Percentiles rank a stretch among this genome's conserved stretches.
Conservation (phyloP, 2,888 invertebrate species). For the Agrenia bidenticulata region DNA sequence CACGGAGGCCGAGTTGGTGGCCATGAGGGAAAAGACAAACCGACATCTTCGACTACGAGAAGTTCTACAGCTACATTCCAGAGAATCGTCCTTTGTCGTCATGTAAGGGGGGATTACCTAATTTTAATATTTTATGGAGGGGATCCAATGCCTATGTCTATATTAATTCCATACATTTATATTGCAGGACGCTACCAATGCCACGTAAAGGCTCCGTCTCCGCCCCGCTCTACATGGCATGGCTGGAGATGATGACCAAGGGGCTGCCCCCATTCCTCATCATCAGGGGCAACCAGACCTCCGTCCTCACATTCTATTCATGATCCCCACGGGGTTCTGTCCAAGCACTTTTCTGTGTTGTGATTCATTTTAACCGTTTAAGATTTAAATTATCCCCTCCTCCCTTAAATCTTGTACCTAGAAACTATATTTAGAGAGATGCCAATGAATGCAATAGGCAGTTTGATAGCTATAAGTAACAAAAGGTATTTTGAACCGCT, state of each 20-base stretch:
- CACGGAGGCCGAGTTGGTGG: constrained; percentile 75
- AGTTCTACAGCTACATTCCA: constrained; percentile 76
- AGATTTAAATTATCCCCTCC: too few relatives aligned
- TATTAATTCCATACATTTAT: background rate
- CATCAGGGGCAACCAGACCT: constrained; percentile 83
- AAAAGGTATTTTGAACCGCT: too few relatives aligned
- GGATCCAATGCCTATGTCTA: too few relatives aligned
- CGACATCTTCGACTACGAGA: constrained; percentile 87
- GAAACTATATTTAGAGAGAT: too few relatives aligned
- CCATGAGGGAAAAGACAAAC: constrained; percentile 82
- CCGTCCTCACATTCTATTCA: constrained; percentile 87
- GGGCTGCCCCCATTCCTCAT: constrained; percentile 83
- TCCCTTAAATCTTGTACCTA: too few relatives aligned
- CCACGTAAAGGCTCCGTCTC: constrained; percentile 88
- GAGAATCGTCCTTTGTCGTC: constrained; percentile 80
- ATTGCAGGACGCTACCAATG: constrained; percentile 81
- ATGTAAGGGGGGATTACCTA: constrained; percentile 74
- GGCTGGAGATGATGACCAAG: constrained; percentile 87
- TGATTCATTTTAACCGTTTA: too few relatives aligned
- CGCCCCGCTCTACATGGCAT: constrained; percentile 91
- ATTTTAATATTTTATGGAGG: background rate
- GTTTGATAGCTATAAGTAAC: too few relatives aligned
- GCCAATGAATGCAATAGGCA: too few relatives aligned
- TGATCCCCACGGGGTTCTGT: too few relatives aligned
- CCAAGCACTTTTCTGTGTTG: too few relatives aligned